These are phyloP conservation scores for Tortrix viridana DNA, from an alignment of 2,888 invertebrate species.

Conservation along the genomic window DNA sequence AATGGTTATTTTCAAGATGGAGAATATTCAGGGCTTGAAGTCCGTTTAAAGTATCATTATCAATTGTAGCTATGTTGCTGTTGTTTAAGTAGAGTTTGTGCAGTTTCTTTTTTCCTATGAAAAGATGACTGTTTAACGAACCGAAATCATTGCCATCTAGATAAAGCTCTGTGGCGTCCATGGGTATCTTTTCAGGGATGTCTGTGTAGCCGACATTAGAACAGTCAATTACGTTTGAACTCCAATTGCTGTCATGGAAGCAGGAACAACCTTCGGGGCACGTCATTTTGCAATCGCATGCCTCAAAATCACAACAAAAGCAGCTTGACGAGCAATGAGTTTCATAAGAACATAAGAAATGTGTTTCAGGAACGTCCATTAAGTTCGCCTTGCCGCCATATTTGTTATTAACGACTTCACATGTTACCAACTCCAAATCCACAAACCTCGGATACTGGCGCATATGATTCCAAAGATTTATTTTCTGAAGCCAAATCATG, in stretches of 20 bases:
- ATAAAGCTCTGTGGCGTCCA: constrained; percentile 94
- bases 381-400: constrained; percentile 87
- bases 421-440: constrained; percentile 90
- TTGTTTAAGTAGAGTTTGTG: constrained; percentile 90
- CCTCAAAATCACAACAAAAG: constrained; percentile 94
- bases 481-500: constrained; percentile 93
- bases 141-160: constrained; percentile 92
- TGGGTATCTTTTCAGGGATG: constrained; percentile 91
- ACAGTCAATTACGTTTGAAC: constrained; percentile 92
- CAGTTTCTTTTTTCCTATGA: constrained; percentile 92
- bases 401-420: constrained; percentile 88
- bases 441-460: constrained; percentile 90
- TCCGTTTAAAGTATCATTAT: constrained; percentile 92
- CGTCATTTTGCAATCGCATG: constrained; percentile 95
- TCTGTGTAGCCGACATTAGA: constrained; percentile 88
- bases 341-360: constrained; percentile 92
- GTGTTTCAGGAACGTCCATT: constrained; percentile 88
- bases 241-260: constrained; percentile 93
- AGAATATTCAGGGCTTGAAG: constrained; percentile 88
- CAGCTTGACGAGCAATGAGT: constrained; percentile 93
- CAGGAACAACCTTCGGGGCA: constrained; percentile 94
- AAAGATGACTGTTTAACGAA: constrained; percentile 90
- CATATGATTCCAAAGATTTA: constrained; percentile 89
- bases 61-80: constrained; percentile 88
- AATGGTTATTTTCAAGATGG: constrained; percentile 90